These are phyloP conservation scores for Noctua janthina DNA, from an alignment of 2,888 invertebrate species.

Conservation along the genomic window DNA sequence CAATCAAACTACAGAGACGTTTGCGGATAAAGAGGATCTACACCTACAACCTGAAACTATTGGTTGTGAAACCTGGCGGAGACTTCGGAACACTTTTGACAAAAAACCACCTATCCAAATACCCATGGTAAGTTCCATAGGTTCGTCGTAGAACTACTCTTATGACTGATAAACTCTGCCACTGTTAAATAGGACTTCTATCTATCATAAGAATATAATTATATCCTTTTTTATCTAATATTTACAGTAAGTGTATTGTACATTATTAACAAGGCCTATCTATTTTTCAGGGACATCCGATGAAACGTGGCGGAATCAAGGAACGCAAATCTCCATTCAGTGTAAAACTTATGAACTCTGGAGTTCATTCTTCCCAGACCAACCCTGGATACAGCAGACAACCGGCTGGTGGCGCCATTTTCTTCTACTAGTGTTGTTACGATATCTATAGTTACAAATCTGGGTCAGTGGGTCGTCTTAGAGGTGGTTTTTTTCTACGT, in stretches of 20 bases:
- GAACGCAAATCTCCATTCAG: slow-evolving; percentile 93
- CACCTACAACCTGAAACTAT: slow-evolving; percentile 93
- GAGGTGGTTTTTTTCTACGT: background rate
- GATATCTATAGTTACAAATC: background rate
- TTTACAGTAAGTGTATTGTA: background rate
- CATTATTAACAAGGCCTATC: background rate
- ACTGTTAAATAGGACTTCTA: background rate
- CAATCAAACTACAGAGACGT: slow-evolving; percentile 91
- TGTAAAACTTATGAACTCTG: slow-evolving; percentile 95
- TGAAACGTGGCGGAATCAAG: slow-evolving; percentile 91
- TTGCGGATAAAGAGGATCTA: slow-evolving; percentile 91
- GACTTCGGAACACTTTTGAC: slow-evolving; percentile 91
- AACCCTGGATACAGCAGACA: slow-evolving; percentile 95
- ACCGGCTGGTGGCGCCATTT: slow-evolving; percentile 93
- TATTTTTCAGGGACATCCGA: slow-evolving; percentile 87
- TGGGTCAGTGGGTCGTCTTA: background rate
- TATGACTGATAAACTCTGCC: no score
- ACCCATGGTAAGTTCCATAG: slow-evolving; percentile 81
- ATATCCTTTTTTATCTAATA: no score
- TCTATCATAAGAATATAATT: background rate
- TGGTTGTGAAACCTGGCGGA: slow-evolving; percentile 92
- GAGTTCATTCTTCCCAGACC: slow-evolving; percentile 94
- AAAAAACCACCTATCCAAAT: slow-evolving; percentile 82
- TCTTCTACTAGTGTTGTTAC: slow-evolving; percentile 90
- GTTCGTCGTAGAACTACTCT: background rate